phyloP scores from a whole-genome alignment of 2,888 invertebrate species.

The Dioctria linearis region DNA sequence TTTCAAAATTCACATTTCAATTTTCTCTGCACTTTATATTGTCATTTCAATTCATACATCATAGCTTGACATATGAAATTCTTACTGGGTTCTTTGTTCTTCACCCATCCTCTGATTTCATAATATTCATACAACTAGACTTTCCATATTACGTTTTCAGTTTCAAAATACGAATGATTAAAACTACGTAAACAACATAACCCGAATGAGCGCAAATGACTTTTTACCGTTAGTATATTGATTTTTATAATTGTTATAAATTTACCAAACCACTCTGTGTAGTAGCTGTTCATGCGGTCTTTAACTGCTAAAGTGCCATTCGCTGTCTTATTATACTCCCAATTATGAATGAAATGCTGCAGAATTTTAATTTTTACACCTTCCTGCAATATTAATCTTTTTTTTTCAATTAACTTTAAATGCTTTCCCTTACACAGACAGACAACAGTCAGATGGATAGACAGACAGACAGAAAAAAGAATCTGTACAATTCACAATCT shows the following conservation, averaged over 20 bases:
- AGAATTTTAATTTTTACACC: conserved; percentile 47
- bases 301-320: conserved; percentile 46
- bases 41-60: too few species aligned
- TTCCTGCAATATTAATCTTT: conserved; percentile 48
- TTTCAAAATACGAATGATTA: too few species aligned
- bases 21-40: too few species aligned
- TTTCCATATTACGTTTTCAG: too few species aligned
- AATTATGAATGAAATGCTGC: conserved; percentile 20
- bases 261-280: conserved; percentile 22
- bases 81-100: too few species aligned
- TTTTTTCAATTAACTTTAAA: conserved; percentile 3
- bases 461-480: not conserved
- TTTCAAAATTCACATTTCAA: too few species aligned
- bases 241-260: not conserved
- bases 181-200: too few species aligned
- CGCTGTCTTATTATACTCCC: conserved; percentile 28
- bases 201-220: too few species aligned
- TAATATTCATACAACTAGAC: too few species aligned
- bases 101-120: too few species aligned
- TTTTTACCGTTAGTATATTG: too few species aligned
- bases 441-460: not conserved
- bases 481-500: conserved; percentile 40
- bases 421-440: conserved; percentile 5
- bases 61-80: too few species aligned
- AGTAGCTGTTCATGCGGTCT: conserved; percentile 26